phyloP scores from a whole-genome alignment of 1,140 invertebrate species.

The Drosophila navojoa region DNA sequence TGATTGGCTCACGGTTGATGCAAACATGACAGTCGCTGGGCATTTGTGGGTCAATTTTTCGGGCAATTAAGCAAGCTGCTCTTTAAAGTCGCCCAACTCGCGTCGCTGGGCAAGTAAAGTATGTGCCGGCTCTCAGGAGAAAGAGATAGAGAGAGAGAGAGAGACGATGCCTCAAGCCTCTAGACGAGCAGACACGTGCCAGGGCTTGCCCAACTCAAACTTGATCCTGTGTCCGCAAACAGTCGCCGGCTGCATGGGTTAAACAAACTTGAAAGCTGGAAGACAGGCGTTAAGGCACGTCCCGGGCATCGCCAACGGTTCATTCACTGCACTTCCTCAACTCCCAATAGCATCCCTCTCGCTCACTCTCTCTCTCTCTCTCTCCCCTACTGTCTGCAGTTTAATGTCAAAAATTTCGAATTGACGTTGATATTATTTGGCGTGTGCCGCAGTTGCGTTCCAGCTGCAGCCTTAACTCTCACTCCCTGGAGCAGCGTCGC shows the following conservation, averaged over 20 bases:
- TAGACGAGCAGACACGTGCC: constrained; percentile 43
- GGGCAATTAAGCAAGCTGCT: constrained; percentile 49
- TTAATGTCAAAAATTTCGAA: constrained; percentile 64
- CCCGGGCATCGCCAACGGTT: constrained; percentile 42
- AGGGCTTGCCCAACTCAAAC: constrained; percentile 50
- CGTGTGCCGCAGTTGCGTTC: constrained; percentile 49
- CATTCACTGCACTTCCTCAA: constrained; percentile 41
- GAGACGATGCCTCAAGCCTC: neutral
- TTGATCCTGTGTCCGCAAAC: constrained; percentile 55
- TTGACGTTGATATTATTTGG: constrained; percentile 66
- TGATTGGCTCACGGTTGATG: constrained; percentile 22
- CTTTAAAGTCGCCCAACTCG: constrained; percentile 40
- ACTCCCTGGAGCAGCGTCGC: constrained; percentile 1
- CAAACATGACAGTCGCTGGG: neutral
- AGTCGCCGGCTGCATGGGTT: constrained; percentile 53
- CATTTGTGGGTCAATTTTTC: constrained; percentile 54
- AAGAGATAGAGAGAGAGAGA: neutral
- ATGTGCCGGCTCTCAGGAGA: neutral
- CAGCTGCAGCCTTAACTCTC: constrained; percentile 30
- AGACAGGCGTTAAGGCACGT: constrained; percentile 67
- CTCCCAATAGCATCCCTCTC: neutral
- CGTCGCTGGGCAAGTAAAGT: neutral
- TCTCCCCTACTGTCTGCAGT: constrained; percentile 18
- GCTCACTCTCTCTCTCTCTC: neutral
- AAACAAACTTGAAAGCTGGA: constrained; percentile 65